Percentiles rank a stretch among this genome's conserved stretches.
Conservation (phyloP, 1,140 invertebrate genomes). For the Drosophila nannoptera region DNA sequence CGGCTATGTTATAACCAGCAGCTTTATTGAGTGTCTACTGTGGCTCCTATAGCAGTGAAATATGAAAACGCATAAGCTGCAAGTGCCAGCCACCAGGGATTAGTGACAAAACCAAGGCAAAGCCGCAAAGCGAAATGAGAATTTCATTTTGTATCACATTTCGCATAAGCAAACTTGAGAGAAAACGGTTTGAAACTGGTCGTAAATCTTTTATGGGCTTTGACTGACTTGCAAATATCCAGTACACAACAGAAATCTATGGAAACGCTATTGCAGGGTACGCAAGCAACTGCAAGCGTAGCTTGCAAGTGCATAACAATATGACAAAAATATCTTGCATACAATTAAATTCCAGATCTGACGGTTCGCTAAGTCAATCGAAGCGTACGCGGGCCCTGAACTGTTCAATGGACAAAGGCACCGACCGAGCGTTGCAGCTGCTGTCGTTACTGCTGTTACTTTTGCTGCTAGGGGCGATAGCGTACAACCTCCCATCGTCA, state of each 20-base stretch:
- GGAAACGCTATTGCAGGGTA: background rate
- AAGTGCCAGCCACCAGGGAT: conserved; percentile 61
- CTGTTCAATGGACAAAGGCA: conserved; percentile 37
- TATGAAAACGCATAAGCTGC: conserved; percentile 61
- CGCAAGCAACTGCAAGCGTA: background rate
- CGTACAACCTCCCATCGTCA: conserved; percentile 9
- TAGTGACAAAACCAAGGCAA: conserved; percentile 57
- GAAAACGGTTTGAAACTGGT: conserved; percentile 21
- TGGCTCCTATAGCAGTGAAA: conserved; percentile 21
- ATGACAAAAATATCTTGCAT: conserved; percentile 59
- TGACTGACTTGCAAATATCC: conserved; percentile 1
- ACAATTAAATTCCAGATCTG: conserved; percentile 57
- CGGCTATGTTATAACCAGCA: background rate
- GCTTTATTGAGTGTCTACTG: background rate
- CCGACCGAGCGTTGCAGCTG: conserved; percentile 8
- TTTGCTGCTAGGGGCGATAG: conserved; percentile 16
- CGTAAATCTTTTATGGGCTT: background rate
- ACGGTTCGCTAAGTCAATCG: conserved; percentile 36
- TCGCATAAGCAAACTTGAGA: conserved; percentile 39
- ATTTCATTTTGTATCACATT: conserved; percentile 66
- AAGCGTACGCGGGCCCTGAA: conserved; percentile 47
- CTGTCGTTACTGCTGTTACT: background rate
- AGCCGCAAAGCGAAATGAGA: conserved; percentile 58
- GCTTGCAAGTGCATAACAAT: conserved; percentile 36
- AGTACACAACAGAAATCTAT: background rate